These are phyloP conservation scores for Anthonomus grandis DNA, from an alignment of 1,140 invertebrate species.

Conservation along the genomic window DNA sequence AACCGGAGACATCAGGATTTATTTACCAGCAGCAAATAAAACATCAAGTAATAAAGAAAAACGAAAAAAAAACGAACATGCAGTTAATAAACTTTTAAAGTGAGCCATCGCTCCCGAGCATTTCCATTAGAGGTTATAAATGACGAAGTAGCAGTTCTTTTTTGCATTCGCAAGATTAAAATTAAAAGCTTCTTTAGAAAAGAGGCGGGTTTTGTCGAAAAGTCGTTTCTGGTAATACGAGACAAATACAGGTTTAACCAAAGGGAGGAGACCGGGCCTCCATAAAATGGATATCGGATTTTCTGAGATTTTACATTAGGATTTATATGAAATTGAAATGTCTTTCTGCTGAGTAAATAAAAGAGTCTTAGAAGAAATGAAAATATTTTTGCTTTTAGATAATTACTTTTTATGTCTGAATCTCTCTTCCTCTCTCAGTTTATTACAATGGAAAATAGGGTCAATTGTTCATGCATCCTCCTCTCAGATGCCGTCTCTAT, in stretches of 20 bases:
- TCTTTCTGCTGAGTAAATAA: no score
- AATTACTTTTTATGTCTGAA: no score
- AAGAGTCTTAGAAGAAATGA: no score
- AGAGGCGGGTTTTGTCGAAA: conserved; percentile 22
- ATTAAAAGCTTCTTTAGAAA: conserved; percentile 30
- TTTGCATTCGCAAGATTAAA: conserved; percentile 31
- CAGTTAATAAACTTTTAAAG: conserved; percentile 21
- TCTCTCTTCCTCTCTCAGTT: no score
- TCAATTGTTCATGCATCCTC: no score
- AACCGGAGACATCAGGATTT: conserved; percentile 18
- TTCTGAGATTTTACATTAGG: conserved; percentile 23
- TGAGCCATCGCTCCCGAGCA: conserved; percentile 11
- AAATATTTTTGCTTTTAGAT: no score
- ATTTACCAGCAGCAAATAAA: conserved; percentile 19
- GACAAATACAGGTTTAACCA: conserved; percentile 23
- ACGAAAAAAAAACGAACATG: conserved; percentile 16
- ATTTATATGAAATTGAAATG: no score
- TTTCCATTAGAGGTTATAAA: conserved; percentile 36
- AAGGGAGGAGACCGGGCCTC: conserved; percentile 3
- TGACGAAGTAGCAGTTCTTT: conserved; percentile 31
- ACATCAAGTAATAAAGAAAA: conserved; percentile 19
- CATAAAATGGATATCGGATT: conserved; percentile 14
- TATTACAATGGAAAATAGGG: no score
- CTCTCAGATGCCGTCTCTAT: no score
- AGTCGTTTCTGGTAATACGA: conserved; percentile 23